Base-by-base conservation (phyloP, 2,113 vertebrate genomes). In the Steatornis caripensis region DNA sequence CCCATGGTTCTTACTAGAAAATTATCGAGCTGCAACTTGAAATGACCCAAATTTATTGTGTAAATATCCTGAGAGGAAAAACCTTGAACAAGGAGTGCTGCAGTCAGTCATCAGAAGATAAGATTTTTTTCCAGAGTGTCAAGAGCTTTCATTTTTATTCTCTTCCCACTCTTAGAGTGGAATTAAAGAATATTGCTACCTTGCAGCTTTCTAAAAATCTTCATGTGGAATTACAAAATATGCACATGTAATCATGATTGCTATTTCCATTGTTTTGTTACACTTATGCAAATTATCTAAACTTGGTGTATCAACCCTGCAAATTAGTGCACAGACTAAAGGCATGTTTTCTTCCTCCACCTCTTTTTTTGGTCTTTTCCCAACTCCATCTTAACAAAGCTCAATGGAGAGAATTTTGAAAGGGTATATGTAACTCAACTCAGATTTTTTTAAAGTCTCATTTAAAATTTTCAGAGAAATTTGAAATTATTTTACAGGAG, bases 31-130 rank as follows among this genome's bases (percentile, higher is more conserved):
- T 74, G 55, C 6, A 48, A n/a, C 22, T 54, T 37, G 41, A 87
- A 97, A 93, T 89, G 23, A 94, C 74, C 26, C 39, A 92, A 80
- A 96, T 93, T 93, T 95, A 87, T 77, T 83, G 32, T 62, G 58
- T 71, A 88, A 74, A 84, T 74, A 79, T 21, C 37, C 23, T 61
- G 65, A 96, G 94, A 91, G 7, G 48, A 80, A 93, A 93, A 85
- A 30, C 27, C n/a, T 84, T 88, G 82, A 96, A 65, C 45, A 49
- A 46, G n/a, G 65, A 89, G 29, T 84, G 46, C 37, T 84, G 24
- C 57, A 90, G 66, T 45, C 62, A 75, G 55, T 91, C 92, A 88
- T 75, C 69, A 92, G 70, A 74, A 79, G 41, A 72, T n/a, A 92
- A 90, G 53, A 88, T 93, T 91, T 94, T 95, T 84, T 51, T 91